Conservation (phyloP, 2,888 invertebrate species). For the Stenodema calcarata region DNA sequence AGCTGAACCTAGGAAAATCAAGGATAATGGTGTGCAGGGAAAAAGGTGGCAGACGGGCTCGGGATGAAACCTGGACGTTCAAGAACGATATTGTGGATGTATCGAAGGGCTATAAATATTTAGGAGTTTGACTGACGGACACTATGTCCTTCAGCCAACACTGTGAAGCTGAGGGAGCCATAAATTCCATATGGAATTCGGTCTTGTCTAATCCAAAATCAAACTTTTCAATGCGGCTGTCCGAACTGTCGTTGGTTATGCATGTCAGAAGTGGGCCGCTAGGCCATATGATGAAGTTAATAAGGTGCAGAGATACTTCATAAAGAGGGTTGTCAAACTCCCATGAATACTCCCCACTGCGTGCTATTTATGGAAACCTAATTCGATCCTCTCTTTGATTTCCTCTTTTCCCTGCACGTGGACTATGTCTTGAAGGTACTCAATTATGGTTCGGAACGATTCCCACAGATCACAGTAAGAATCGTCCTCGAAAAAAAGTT, state of each 20-base stretch:
- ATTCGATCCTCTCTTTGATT: not conserved
- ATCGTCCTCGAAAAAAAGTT: not conserved
- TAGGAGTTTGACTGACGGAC: constrained; percentile 14
- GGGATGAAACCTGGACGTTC: constrained; percentile 6
- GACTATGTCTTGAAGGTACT: not conserved
- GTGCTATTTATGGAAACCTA: constrained; percentile 24
- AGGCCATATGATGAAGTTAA: constrained; percentile 1
- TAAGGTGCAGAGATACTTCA: constrained; percentile 14
- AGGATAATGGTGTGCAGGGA: too few relatives aligned
- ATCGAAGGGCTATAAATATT: constrained; percentile 1
- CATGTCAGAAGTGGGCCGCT: constrained; percentile 27
- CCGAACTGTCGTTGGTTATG: not conserved
- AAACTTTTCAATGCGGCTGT: constrained; percentile 13
- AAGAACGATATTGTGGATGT: not conserved
- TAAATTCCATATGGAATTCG: not conserved
- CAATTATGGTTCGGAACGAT: too few relatives aligned
- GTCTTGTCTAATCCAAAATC: not conserved
- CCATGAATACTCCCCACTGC: constrained; percentile 37
- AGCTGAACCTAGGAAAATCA: too few relatives aligned
- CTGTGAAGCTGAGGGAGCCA: not conserved
- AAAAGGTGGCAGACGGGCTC: too few relatives aligned
- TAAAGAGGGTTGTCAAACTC: not conserved
- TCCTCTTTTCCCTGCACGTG: not conserved
- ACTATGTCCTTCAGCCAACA: not conserved
- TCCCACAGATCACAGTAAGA: not conserved